Conservation (phyloP, 2,797 vertebrate species). For the Poecilia velifera region DNA sequence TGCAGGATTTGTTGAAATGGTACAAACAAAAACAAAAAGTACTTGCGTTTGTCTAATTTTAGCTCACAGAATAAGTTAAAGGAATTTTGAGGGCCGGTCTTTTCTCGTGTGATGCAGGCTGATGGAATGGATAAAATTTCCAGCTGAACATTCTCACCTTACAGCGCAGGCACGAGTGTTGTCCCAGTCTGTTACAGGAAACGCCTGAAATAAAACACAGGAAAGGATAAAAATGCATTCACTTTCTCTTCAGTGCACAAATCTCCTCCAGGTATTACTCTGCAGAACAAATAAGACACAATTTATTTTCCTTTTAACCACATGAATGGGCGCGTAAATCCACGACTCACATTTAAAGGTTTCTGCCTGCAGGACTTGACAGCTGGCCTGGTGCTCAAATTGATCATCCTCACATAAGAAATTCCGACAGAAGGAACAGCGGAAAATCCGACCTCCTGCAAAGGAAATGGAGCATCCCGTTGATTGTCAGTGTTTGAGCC, state of each 20-base stretch:
- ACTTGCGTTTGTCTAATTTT: not conserved
- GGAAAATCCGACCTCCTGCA: constrained; percentile 94
- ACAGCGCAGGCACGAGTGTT: constrained; percentile 96
- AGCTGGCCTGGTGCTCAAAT: constrained; percentile 99
- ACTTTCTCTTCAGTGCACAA: not conserved
- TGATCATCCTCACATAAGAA: constrained; percentile 99
- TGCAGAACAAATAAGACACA: not conserved
- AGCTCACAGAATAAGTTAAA: not conserved
- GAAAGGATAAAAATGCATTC: not conserved
- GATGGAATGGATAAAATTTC: not conserved
- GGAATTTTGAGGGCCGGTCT: not conserved
- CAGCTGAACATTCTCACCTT: constrained; percentile 83
- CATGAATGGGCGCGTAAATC: not conserved
- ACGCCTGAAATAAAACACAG: constrained; percentile 81
- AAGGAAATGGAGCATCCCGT: constrained; percentile 2
- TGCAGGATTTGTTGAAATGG: not conserved
- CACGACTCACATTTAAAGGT: constrained; percentile 94
- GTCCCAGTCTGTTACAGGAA: constrained; percentile 95
- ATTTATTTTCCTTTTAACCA: constrained; percentile 1
- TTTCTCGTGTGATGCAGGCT: not conserved
- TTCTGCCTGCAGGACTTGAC: constrained; percentile 96
- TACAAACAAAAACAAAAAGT: not conserved
- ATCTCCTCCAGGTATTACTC: constrained; percentile 2
- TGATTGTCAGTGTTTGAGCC: not conserved
- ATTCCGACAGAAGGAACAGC: constrained; percentile 96